Evolutionary conservation across 2,888 invertebrate genomes (phyloP), one percentile per base, ranked within the genome.

Genomic region (Ormyrus nitidulus): DNA sequence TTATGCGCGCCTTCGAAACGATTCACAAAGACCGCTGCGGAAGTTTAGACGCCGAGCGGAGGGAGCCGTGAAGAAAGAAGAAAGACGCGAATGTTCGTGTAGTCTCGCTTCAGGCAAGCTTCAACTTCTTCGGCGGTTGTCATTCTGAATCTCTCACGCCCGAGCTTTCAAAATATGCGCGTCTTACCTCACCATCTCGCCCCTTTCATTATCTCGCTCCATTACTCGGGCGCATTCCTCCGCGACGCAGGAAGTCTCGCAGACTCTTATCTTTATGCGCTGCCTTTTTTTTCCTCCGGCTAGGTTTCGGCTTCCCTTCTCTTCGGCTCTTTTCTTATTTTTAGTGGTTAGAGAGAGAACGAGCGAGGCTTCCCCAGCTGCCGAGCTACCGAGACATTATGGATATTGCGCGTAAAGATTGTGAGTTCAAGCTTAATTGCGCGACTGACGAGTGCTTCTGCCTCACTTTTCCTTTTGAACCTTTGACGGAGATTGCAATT

Each of bases 141-240:
- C 56, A 54, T 48, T 65, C 54, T 34, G 48, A 65, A 64, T 70
- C 8, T 34, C 34, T 59, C 48, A 46, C 46, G 53, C 51, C 34
- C 65, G 19, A 65, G 48, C 59, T 75, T 13, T 6, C 54, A 48
- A 44, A 66, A 64, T 66, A 65, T 71, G 58, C 64, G 49, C 62
- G 51, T 34, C 34, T 34, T 34, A 9, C 66, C 49, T 59, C 6
- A 6, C n/a, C 6, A 44, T 3, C 77, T 11, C 34, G 56, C 34
- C 75, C 34, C 75, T 79, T 79, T 69, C 72, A 80, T 80, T 77
- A 80, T 80, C 62, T 68, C 46, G 53, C 68, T 58, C 72, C 72
- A 76, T 80, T 80, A 72, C 72, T 80, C 51, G 61, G 58, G 8
- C 51, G 49, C 58, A 56, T 58, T 13, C n/a, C 49, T 46, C 48